Evolutionary conservation across 1,140 invertebrate genomes (phyloP).

Genomic region (Drosophila albomicans): DNA sequence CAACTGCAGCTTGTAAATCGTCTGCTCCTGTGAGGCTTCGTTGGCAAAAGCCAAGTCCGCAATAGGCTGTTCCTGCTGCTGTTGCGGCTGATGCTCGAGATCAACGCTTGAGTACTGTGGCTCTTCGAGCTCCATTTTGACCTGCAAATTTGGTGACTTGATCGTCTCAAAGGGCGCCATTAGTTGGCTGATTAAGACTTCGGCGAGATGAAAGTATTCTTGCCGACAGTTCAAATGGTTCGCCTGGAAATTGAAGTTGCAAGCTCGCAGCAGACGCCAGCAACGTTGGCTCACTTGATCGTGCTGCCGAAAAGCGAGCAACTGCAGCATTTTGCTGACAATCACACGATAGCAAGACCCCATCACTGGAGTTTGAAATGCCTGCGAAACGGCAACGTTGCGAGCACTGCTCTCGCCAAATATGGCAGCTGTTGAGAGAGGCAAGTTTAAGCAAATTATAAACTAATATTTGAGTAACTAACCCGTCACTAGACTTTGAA

Average conservation of each 20-base stretch:
- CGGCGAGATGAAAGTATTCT: conserved; percentile 78
- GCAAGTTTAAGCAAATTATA: background rate
- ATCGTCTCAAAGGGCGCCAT: conserved; percentile 78
- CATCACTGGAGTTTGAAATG: conserved; percentile 71
- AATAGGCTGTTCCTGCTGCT: conserved; percentile 20
- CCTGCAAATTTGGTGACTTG: conserved; percentile 36
- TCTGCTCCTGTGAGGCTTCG: conserved; percentile 45
- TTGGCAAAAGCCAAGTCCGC: conserved; percentile 36
- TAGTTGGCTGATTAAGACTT: conserved; percentile 77
- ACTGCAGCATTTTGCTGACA: conserved; percentile 69
- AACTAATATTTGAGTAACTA: background rate
- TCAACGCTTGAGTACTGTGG: conserved; percentile 39
- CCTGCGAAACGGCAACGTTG: conserved; percentile 49
- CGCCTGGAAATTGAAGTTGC: conserved; percentile 64
- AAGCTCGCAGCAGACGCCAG: conserved; percentile 71
- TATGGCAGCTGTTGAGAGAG: conserved; percentile 45
- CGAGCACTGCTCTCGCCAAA: conserved; percentile 61
- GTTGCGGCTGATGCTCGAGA: background rate
- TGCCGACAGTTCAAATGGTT: conserved; percentile 64
- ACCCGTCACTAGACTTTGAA: conserved; percentile 71
- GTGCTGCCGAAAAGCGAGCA: conserved; percentile 77
- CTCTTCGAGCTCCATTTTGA: conserved; percentile 68
- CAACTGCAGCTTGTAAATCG: conserved; percentile 63
- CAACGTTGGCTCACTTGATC: conserved; percentile 67
- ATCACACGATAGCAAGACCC: conserved; percentile 71